Conservation (phyloP, 2,113 vertebrate species). For the Pomatorhinus ruficollis region DNA sequence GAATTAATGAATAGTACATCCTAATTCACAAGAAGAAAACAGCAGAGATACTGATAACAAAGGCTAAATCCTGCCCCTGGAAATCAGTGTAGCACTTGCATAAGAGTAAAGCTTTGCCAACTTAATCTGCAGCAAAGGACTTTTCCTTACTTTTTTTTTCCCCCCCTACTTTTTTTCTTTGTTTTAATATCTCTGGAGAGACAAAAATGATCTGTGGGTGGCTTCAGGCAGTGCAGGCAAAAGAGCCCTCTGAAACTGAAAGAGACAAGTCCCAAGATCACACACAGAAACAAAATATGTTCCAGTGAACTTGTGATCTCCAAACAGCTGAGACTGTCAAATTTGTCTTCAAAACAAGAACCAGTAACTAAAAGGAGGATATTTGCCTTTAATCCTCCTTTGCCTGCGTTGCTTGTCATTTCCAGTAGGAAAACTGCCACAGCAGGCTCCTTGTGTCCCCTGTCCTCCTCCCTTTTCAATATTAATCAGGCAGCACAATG, state of each 20-base stretch:
- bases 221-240: constrained; percentile 17
- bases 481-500: not conserved
- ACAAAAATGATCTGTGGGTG: not conserved
- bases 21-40: not conserved
- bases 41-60: not conserved
- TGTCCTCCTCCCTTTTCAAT: not conserved
- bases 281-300: constrained; percentile 29
- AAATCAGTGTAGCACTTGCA: not conserved
- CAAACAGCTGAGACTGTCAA: constrained; percentile 20
- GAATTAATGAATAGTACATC: not conserved
- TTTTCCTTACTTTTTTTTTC: not conserved
- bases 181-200: not conserved
- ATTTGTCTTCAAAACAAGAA: constrained; percentile 35
- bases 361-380: not conserved
- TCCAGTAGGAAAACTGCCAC: not conserved
- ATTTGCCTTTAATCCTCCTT: not conserved
- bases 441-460: not conserved
- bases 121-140: not conserved
- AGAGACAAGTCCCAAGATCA: constrained; percentile 46
- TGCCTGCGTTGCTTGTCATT: not conserved
- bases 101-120: not conserved
- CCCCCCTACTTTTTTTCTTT: not conserved
- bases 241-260: constrained; percentile 26
- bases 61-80: not conserved
- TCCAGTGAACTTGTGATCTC: constrained; percentile 44